Evolutionary conservation across 2,113 vertebrate species (phyloP), one percentile per base, ranked within the genome.

Genomic region (Rallus limicola): DNA sequence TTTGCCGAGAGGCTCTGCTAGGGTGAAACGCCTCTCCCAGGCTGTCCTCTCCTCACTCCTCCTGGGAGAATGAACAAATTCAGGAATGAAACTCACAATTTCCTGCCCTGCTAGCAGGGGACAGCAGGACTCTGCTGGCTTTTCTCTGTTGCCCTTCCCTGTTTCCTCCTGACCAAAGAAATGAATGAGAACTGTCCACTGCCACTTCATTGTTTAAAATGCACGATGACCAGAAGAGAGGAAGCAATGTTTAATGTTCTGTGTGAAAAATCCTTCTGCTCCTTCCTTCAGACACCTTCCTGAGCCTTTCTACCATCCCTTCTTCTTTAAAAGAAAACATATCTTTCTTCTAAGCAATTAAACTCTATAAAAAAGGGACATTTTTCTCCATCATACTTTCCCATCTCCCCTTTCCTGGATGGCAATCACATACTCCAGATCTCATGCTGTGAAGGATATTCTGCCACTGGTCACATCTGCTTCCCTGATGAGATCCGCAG

Each of bases 401-500:
- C 96, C 94, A 91, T 91, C 95, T 97, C 91, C 87, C 83, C 89
- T 95, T 95, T 94, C 93, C 95, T 95, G 93, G 90, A 93, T 77
- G 93, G 95, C 94, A 95, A 58, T 83, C 88, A 42, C 79, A 86
- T 26, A 50, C 82, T 96, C 40, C 95, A 96, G 96, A 72, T 96
- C 94, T 90, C 83, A 89, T 0, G 50, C 90, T 80, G 64, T 1
- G 79, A 53, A 85, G 79, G 89, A 92, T 91, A 91, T 92, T 95
- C 95, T 96, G 97, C 96, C 96, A 83, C 95, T 86, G 92, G 87
- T 93, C 92, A 94, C 97, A 97, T 97, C 96, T 97, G 96, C 92
- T 95, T 95, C 93, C 93, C 93, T 94, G 97, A 96, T 96, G 96
- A 96, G 97, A 92, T 96, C 94, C 3, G 2, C 96, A 97, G 96